These are phyloP conservation scores for Odontomachus brunneus DNA, from an alignment of 1,140 invertebrate species.

Conservation along the genomic window DNA sequence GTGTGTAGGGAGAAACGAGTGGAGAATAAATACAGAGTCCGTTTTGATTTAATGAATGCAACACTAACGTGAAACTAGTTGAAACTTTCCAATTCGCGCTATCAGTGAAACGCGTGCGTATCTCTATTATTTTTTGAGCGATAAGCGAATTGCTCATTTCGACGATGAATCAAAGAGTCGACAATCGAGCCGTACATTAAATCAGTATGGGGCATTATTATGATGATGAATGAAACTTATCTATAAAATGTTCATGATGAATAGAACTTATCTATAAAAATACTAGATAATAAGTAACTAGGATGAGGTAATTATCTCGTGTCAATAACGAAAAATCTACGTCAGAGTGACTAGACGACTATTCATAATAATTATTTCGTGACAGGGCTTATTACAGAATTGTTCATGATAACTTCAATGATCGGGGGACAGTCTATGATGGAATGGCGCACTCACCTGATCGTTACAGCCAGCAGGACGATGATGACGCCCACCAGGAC, in stretches of 20 bases:
- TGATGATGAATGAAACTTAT: background rate
- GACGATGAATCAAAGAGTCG: too few relatives aligned
- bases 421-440: background rate
- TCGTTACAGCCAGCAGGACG: conserved; percentile 90
- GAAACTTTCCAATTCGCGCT: too few relatives aligned
- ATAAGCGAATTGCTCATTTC: too few relatives aligned
- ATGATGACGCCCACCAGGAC: conserved; percentile 91
- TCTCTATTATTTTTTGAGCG: too few relatives aligned
- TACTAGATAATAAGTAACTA: background rate
- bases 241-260: too few relatives aligned
- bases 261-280: too few relatives aligned
- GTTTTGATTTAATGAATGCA: too few relatives aligned
- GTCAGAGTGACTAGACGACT: background rate
- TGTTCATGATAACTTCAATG: conserved; percentile 3
- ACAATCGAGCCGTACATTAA: too few relatives aligned
- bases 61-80: too few relatives aligned
- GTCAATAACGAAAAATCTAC: conserved; percentile 7
- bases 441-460: conserved; percentile 87
- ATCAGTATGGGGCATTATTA: background rate
- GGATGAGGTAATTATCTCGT: background rate
- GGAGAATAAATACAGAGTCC: too few relatives aligned
- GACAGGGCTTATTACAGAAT: background rate
- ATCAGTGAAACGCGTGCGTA: too few relatives aligned
- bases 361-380: conserved; percentile 16
- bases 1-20: background rate